A percentile compares a stretch with the other conserved stretches of the same genome.
Evolutionary conservation across 2,888 invertebrate genomes (phyloP).

Genomic region (Rapana venosa): DNA sequence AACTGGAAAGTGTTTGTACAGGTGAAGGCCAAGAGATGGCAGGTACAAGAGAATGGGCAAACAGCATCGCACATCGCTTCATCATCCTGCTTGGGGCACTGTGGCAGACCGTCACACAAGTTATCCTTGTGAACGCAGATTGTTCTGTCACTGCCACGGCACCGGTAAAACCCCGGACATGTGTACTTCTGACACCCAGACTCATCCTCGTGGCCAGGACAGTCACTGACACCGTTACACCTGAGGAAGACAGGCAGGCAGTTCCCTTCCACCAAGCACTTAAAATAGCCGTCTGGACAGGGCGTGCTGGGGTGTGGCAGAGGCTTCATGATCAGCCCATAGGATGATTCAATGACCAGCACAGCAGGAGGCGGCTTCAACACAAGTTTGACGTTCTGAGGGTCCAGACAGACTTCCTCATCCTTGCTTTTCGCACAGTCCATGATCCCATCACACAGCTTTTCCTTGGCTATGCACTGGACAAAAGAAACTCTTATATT

Average conservation of each 20-base stretch:
- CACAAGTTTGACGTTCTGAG: too few species aligned
- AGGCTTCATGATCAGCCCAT: too few species aligned
- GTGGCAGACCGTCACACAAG: neutral
- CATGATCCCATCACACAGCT: too few species aligned
- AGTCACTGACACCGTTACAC: neutral
- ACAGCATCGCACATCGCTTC: neutral
- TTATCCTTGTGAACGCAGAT: neutral
- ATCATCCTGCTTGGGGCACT: neutral
- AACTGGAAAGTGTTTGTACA: neutral
- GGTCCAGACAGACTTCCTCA: too few species aligned
- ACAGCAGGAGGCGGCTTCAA: too few species aligned
- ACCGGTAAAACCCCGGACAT: neutral
- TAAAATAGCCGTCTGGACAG: neutral
- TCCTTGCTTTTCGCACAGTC: too few species aligned
- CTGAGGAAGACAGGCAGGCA: neutral
- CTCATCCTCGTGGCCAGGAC: neutral
- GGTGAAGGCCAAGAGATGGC: neutral
- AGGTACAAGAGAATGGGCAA: neutral
- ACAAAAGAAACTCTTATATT: too few species aligned
- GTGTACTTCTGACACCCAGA: neutral
- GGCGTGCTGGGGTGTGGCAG: too few species aligned
- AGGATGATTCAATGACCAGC: too few species aligned
- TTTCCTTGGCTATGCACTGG: too few species aligned
- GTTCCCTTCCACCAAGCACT: neutral
- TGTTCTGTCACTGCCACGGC: neutral